Evolutionary conservation across 2,797 vertebrate genomes (phyloP).

Genomic region (Cyprinodon diabolis): DNA sequence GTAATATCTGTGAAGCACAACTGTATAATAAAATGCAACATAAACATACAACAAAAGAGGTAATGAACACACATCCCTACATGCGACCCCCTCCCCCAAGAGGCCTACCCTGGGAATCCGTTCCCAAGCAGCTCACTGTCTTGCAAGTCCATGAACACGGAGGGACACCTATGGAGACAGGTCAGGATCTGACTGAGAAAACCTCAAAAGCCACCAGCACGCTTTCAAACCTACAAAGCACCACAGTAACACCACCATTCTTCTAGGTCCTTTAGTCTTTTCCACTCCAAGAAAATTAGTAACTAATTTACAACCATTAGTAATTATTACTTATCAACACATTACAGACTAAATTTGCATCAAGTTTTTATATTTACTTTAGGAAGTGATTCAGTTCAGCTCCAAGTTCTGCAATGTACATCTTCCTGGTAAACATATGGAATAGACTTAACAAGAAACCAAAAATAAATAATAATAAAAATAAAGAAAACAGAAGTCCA

Average conservation of each 20-base stretch:
- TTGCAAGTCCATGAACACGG: conserved; percentile 88
- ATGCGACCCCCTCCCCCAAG: conserved; percentile 57
- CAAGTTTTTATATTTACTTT: background rate
- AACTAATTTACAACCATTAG: background rate
- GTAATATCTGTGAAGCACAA: conserved; percentile 3
- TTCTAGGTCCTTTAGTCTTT: background rate
- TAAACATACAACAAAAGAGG: conserved; percentile 24
- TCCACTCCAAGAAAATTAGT: background rate
- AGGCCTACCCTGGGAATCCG: conserved; percentile 85
- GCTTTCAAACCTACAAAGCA: conserved; percentile 32
- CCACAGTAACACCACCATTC: conserved; percentile 13
- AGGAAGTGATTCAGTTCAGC: background rate
- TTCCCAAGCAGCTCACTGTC: conserved; percentile 86
- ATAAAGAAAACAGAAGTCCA: background rate
- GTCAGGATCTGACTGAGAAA: conserved; percentile 81
- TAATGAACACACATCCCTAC: conserved; percentile 65
- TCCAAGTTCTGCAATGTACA: background rate
- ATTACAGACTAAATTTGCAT: background rate
- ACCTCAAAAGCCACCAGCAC: conserved; percentile 60
- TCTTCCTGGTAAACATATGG: background rate
- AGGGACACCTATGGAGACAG: conserved; percentile 87
- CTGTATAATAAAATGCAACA: conserved; percentile 38
- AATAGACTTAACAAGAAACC: background rate
- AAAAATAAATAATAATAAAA: background rate
- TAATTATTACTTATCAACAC: background rate